Evolutionary conservation across 1,140 invertebrate species (phyloP), one percentile per base, ranked within the genome.

Genomic region (Saccostrea glomerata): DNA sequence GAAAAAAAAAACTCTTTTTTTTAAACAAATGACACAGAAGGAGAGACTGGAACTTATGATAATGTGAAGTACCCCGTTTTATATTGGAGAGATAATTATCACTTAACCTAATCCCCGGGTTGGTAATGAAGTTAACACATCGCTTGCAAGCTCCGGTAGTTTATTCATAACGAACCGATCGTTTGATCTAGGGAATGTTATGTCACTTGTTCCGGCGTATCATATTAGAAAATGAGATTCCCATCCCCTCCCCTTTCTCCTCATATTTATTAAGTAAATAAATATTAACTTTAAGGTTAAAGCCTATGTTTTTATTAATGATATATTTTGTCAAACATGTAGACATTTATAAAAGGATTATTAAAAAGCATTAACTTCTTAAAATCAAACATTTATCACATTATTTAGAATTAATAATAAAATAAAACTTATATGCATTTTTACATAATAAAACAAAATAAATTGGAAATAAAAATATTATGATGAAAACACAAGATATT

Each of bases 81-180:
- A 63, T 63, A 20, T 17, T 63, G 58, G 70, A 77, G 13, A 77
- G 25, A 30, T 77, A 77, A 77, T 77, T 77, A 77, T 77, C 70
- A 77, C 70, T 77, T 77, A 77, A 77, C 25, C 70, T 77, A 77
- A 77, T 77, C 70, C 25, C 70, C 23, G 11, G 25, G 15, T 77
- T 25, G 23, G 70, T 77, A 77, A 77, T 77, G 70, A 77, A 77
- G 70, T 77, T 77, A 77, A 30, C 70, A 77, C 70, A 30, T 77
- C 70, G 30, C 25, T 25, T 6, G 23, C 70, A 77, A 36, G 25
- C 70, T 77, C 70, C 70, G 70, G 70, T 77, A 77, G 70, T 77
- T 36, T 77, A 77, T 77, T 77, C 70, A 25, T 77, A 36, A 77
- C 15, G 25, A 77, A 77, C 23, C 30, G 30, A 25, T 77, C 25